Base-by-base conservation (phyloP, 2,113 vertebrate genomes). In the Eretmochelys imbricata region DNA sequence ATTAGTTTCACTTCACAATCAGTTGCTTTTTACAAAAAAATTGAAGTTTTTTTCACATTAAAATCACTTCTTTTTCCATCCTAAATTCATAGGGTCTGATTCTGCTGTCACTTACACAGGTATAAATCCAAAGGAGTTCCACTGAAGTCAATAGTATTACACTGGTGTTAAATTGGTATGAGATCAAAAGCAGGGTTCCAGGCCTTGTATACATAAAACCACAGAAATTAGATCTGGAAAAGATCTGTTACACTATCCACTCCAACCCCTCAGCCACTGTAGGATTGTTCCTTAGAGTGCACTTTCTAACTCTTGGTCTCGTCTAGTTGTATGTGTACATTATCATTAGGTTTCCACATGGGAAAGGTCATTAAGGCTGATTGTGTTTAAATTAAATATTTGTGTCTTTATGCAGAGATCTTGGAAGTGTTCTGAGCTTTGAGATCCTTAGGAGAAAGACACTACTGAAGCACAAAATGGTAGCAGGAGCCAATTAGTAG, bases 1-100 rank as follows among this genome's bases (percentile, higher is more conserved):
- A 96, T 96, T 96, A 95, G 94, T 80, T 95, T 97, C 92, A 87
- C 84, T 90, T 94, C 84, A 54, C 79, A 95, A 95, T 94, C 91
- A 85, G 82, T 94, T 95, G 89, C 38, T 9, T 87, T 81, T 87
- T 83, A 90, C 94, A 90, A 95, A 76, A 48, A 94, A 31, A 13
- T 11, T 91, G 83, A n/a, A 3, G 79, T 10, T 93, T 92, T 93
- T 72, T 95, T 85, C 48, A 53, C 86, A 92, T 93, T 93, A 93
- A 87, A 94, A 50, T 27, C 24, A 81, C n/a, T 94, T 93, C 22
- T 91, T 57, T 82, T 84, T 90, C n/a, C 92, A 80, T 59, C 55
- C 82, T 20, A 94, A 92, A 50, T 95, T 93, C 29, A 46, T 20
- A 84, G 89, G 49, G 80, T 35, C 49, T 81, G 62, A 84, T 91